Evolutionary conservation across 2,888 invertebrate genomes (phyloP).

Genomic region (Plutella xylostella): DNA sequence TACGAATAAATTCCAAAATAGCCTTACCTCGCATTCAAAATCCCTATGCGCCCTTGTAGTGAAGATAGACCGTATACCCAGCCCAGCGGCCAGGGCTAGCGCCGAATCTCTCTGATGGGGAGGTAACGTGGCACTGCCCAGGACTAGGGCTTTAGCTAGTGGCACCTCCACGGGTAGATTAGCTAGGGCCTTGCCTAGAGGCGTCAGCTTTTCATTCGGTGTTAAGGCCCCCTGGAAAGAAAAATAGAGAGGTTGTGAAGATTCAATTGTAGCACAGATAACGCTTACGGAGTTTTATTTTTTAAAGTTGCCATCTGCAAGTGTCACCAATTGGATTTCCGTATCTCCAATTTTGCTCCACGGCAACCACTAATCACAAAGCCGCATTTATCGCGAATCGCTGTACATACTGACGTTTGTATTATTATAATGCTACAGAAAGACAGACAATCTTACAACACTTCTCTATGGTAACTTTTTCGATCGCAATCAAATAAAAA

Average conservation of each 20-base stretch:
- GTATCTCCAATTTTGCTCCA: no score
- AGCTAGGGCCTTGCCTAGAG: constrained; percentile 87
- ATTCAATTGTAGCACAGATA: no score
- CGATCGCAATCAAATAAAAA: no score
- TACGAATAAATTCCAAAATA: background rate
- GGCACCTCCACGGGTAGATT: constrained; percentile 94
- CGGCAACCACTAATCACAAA: no score
- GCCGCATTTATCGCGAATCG: no score
- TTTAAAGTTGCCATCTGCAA: no score
- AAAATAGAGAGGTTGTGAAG: background rate
- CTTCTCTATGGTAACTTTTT: no score
- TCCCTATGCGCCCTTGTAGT: constrained; percentile 91
- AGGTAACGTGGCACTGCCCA: constrained; percentile 90
- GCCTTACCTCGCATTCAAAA: constrained; percentile 79
- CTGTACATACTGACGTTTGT: no score
- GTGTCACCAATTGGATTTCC: no score
- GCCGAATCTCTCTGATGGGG: constrained; percentile 79
- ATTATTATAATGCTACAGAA: no score
- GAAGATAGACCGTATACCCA: constrained; percentile 94
- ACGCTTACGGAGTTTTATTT: no score
- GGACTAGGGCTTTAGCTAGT: constrained; percentile 94
- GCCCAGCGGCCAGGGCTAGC: constrained; percentile 88
- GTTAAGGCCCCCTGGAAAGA: constrained; percentile 78
- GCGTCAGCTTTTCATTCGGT: constrained; percentile 83
- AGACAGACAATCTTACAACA: no score